Conservation (phyloP, 2,113 vertebrate species). For the Coreoperca whiteheadi region DNA sequence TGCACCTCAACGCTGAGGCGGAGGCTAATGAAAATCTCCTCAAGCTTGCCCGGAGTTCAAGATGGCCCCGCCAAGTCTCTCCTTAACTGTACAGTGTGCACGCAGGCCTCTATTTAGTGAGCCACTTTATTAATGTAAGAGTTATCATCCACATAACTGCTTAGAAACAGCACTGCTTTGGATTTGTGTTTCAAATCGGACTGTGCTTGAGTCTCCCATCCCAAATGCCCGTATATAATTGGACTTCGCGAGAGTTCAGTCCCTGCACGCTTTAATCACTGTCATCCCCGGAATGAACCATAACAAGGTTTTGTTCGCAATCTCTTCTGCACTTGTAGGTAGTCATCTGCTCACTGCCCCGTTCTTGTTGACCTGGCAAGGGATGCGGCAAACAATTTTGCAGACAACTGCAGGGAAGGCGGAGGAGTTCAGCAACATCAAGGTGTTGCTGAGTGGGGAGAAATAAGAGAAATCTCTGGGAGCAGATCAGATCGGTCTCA, state of each 20-base stretch:
- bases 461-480: constrained; percentile 59
- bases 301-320: constrained; percentile 36
- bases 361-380: constrained; percentile 44
- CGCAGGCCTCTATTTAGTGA: constrained; percentile 8
- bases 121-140: constrained; percentile 27
- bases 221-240: constrained; percentile 7
- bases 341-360: constrained; percentile 35
- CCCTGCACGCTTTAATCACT: constrained; percentile 26
- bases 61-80: constrained; percentile 22
- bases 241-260: constrained; percentile 18
- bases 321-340: constrained; percentile 28
- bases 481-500: constrained; percentile 67
- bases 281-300: constrained; percentile 37
- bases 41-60: constrained; percentile 63
- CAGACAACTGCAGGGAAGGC: constrained; percentile 48
- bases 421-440: constrained; percentile 59
- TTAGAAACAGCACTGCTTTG: neutral
- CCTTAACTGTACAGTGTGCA: neutral
- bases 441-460: constrained; percentile 66
- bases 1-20: constrained; percentile 33
- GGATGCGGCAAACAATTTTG: constrained; percentile 43
- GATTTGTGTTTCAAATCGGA: constrained; percentile 13
- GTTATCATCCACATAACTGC: constrained; percentile 20
- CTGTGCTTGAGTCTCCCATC: neutral
- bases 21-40: constrained; percentile 68